These are phyloP conservation scores for Eupithecia pulchellata DNA, from an alignment of 2,888 invertebrate genomes.

Conservation along the genomic window DNA sequence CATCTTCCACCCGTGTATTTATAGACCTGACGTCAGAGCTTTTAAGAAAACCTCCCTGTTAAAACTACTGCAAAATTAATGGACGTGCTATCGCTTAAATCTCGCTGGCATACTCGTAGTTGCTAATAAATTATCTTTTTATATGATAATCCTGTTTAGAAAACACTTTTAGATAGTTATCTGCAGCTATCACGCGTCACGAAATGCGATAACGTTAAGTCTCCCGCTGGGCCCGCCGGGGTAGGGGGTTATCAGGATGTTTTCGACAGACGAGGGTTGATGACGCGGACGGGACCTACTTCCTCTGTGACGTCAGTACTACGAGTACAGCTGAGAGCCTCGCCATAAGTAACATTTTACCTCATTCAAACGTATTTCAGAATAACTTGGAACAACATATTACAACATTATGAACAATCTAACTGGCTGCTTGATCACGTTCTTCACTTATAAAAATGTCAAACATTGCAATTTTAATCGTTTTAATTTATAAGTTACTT, in stretches of 20 bases:
- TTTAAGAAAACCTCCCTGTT: slow-evolving; percentile 41
- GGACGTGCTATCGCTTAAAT: slow-evolving; percentile 26
- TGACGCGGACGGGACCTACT: slow-evolving; percentile 66
- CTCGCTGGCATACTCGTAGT: slow-evolving; percentile 5
- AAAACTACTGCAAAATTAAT: slow-evolving; percentile 35
- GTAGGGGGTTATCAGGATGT: slow-evolving; percentile 46
- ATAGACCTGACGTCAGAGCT: slow-evolving; percentile 79
- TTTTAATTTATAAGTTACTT: not conserved
- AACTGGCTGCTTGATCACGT: not conserved
- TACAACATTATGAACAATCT: not conserved
- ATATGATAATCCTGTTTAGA: slow-evolving; percentile 18
- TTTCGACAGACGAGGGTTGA: slow-evolving; percentile 51
- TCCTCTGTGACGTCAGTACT: slow-evolving; percentile 69
- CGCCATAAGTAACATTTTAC: slow-evolving; percentile 64
- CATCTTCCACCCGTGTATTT: slow-evolving; percentile 72
- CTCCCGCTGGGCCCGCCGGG: slow-evolving; percentile 44
- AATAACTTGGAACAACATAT: not conserved
- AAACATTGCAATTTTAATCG: not conserved
- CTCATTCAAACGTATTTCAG: slow-evolving; percentile 22
- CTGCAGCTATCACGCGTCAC: slow-evolving; percentile 31
- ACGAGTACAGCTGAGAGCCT: slow-evolving; percentile 48
- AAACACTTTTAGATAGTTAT: slow-evolving; percentile 18
- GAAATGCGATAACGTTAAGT: slow-evolving; percentile 34
- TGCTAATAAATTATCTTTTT: slow-evolving; percentile 21
- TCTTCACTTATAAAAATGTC: not conserved